Evolutionary conservation across 2,888 invertebrate species (phyloP).

Genomic region (Pegoplata infirma): DNA sequence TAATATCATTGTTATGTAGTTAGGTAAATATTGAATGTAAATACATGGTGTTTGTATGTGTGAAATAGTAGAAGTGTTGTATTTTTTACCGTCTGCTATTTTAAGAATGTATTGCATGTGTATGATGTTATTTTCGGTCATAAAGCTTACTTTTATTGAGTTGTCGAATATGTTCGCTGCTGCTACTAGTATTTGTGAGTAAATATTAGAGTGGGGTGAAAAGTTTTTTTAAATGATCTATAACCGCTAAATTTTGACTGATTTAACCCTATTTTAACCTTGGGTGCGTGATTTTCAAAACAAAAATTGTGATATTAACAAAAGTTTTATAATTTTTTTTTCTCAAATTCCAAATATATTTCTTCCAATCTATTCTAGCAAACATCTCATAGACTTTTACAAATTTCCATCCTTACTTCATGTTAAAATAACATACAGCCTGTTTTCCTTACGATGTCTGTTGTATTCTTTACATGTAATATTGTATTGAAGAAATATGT

Average conservation of each 20-base stretch:
- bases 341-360: too few species aligned
- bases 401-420: neutral
- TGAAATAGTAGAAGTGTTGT: neutral
- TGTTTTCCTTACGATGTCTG: too few species aligned
- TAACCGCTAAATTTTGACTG: too few species aligned
- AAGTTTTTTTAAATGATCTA: too few species aligned
- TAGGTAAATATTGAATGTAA: conserved; percentile 24
- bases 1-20: conserved; percentile 37
- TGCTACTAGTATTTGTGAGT: too few species aligned
- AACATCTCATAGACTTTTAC: neutral
- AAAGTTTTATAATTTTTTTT: too few species aligned
- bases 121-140: conserved; percentile 67
- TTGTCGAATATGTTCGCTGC: conserved; percentile 68
- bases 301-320: too few species aligned
- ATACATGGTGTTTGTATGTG: neutral
- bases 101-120: conserved; percentile 5
- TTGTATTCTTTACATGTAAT: neutral
- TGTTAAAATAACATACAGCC: neutral
- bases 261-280: too few species aligned
- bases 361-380: too few species aligned
- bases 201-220: too few species aligned
- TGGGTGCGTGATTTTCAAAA: too few species aligned
- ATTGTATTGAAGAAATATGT: neutral
- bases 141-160: conserved; percentile 77
- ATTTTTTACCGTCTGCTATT: conserved; percentile 12